phyloP scores from a whole-genome alignment of 1,140 invertebrate genomes.

The Brachionus sp. region DNA sequence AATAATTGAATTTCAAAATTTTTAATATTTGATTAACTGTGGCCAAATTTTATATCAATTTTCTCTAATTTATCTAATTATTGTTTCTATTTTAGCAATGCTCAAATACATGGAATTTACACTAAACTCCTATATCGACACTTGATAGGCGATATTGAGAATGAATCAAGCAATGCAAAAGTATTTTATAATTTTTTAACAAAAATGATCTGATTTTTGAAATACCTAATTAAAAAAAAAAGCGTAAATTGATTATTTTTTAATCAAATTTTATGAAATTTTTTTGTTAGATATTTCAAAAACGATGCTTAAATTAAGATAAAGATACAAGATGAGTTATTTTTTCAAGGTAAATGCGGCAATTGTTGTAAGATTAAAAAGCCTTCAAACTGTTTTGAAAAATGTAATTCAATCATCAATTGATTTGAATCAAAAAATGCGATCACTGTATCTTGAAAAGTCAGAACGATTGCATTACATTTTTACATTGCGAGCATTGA shows the following conservation, averaged over 20 bases:
- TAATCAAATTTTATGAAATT: background rate
- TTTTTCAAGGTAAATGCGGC: background rate
- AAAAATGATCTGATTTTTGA: background rate
- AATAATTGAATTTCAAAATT: too few relatives aligned
- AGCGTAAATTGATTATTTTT: too few relatives aligned
- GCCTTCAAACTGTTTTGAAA: background rate
- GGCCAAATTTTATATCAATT: too few relatives aligned
- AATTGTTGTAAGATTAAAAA: background rate
- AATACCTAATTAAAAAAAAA: background rate
- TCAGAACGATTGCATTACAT: conserved; percentile 57
- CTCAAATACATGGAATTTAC: conserved; percentile 16
- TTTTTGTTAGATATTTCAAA: background rate
- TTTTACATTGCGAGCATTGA: conserved; percentile 55
- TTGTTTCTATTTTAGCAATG: background rate
- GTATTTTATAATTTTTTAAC: background rate
- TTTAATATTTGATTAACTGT: too few relatives aligned
- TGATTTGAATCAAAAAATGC: conserved; percentile 50
- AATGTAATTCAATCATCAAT: conserved; percentile 30
- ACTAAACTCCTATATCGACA: conserved; percentile 27
- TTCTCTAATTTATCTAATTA: too few relatives aligned
- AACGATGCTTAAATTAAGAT: too few relatives aligned
- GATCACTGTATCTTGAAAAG: conserved; percentile 56
- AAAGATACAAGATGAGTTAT: background rate
- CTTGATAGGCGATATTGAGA: conserved; percentile 41
- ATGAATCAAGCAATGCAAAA: conserved; percentile 23